Base-by-base conservation (phyloP, 2,888 invertebrate genomes). In the Pammene fasciana region DNA sequence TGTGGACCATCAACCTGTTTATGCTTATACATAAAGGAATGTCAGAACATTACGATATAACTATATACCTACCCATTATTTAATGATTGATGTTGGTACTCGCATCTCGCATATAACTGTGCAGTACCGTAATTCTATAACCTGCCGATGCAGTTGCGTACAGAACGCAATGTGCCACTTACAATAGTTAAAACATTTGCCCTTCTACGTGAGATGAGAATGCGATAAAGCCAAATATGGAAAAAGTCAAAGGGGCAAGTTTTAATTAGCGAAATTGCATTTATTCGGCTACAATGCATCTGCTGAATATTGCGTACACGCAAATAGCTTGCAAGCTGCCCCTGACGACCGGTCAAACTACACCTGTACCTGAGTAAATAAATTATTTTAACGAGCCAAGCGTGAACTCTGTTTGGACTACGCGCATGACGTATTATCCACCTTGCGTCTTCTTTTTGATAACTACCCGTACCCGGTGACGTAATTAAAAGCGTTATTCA, bases 321-420 rank as follows among this genome's bases (percentile, higher is more conserved):
- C 74, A 77, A 78, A 81, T 77, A 79, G 70, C 73, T 72, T 74
- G 76, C 73, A 73, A 72, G 73, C 43, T 76, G 72, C 46, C 16
- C 52, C 72, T 67, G 68, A 68, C 68, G 76, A 79, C 83, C 79
- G 80, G 82, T 79, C 74, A 75, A 77, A 76, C 75, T 75, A 75
- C 84, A 84, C 83, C 82, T 82, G 85, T 80, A 76, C 75, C 71
- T 74, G 76, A 72, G 72, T 74, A 75, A 79, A 78, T 77, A 75
- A 75, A 74, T 72, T 72, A 74, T 74, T 18, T 45, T 48, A 54
- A 59, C 45, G 59, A 65, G 45, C 18, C 26, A 59, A 54, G 26
- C 59, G 59, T 65, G 52, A 59, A 70, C 26, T 46, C 50, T 46
- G 54, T 48, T 62, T 64, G 34, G 43, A 68, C 41, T 11, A n/a